Base-by-base conservation (phyloP, 2,888 invertebrate species). In the Sphaeridia pumilis region DNA sequence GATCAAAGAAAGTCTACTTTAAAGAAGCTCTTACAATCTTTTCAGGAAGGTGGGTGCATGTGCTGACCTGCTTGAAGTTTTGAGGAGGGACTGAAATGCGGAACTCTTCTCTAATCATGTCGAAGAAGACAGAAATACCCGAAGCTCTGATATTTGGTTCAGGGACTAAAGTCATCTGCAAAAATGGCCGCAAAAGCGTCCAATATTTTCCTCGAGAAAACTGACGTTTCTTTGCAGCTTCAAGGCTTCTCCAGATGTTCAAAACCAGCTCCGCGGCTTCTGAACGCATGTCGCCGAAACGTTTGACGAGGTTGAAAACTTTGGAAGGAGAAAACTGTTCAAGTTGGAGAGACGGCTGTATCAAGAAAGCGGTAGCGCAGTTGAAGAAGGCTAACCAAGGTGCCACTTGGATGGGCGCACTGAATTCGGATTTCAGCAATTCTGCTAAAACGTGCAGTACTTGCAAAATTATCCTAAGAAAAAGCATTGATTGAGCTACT, bases 91-190 rank as follows among this genome's bases (percentile, higher is more conserved):
- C 35, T 10, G 0, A 49, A 35, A 53, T 47, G 34, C 83, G 83
- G 69, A 80, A 87, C 69, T 94, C 93, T 58, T 88, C 88, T 69
- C 88, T 87, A 92, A 97, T 93, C 95, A 97, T 97, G 69, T 95
- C 95, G 71, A 92, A 94, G 75, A 97, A 94, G 64, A 90, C 86
- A 2, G 94, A 93, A 66, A 97, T 90, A 0, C 90, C 92, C 0
- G 84, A 86, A 69, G 83, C 84, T 2, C 95, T 76, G 14, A 95
- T 76, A 66, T 89, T 88, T 43, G 79, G 78, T 68, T 94, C 93
- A 0, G 89, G 85, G 42, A 94, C 83, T 67, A 95, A 78, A 31
- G 92, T 89, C 82, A 95, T 90, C 70, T 94, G 89, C 35, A 97
- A 72, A 67, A 95, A 83, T 4, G 88, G n/a, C n/a, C n/a, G 83